Evolutionary conservation across 2,113 vertebrate genomes (phyloP).

Genomic region (Erythrocercus mccallii): DNA sequence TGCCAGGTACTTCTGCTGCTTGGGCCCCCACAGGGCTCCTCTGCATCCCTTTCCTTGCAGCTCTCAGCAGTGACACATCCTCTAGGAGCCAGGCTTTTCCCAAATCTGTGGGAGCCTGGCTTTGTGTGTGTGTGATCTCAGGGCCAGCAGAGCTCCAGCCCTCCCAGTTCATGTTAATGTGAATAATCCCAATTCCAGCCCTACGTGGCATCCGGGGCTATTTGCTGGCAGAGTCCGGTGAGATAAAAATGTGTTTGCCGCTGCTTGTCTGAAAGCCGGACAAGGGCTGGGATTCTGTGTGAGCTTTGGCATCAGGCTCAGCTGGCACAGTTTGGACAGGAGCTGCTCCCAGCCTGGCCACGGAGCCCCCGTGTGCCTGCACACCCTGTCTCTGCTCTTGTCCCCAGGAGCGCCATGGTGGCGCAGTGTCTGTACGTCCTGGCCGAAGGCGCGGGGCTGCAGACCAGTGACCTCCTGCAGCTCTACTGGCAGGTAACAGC

Average conservation of each 20-base stretch:
- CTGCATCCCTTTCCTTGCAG: background rate
- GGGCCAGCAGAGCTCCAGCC: background rate
- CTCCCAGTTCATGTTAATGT: too few species aligned
- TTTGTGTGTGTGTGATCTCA: background rate
- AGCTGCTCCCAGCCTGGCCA: too few species aligned
- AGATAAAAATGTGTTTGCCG: background rate
- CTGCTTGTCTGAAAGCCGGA: background rate
- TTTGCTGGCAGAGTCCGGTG: background rate
- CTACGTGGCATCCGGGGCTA: fast-evolving
- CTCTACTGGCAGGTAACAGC: background rate
- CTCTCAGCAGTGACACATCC: background rate
- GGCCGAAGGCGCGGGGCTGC: background rate
- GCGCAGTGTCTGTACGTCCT: background rate
- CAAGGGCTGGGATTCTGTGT: background rate
- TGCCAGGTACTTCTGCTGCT: background rate
- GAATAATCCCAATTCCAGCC: background rate
- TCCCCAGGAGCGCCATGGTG: background rate
- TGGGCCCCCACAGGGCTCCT: background rate
- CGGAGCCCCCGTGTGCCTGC: background rate
- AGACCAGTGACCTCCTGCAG: background rate
- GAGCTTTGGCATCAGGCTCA: background rate
- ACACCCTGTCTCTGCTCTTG: background rate
- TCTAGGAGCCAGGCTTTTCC: background rate
- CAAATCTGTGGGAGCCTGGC: background rate
- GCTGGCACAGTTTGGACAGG: too few species aligned